Evolutionary conservation across 2,888 invertebrate genomes (phyloP).

Genomic region (Pammene fasciana): DNA sequence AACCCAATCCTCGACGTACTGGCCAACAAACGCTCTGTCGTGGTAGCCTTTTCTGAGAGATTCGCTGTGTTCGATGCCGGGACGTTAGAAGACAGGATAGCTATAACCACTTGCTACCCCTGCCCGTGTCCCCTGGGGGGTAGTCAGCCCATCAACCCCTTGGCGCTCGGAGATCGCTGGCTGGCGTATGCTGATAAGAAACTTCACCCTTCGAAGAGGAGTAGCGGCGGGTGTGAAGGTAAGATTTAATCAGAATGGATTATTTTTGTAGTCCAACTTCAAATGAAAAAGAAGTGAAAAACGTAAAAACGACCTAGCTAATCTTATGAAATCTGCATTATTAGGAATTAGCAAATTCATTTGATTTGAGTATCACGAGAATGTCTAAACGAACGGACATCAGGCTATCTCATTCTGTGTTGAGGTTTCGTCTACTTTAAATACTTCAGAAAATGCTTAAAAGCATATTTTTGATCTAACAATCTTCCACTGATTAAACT

Average conservation of each 20-base stretch:
- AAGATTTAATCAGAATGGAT: constrained; percentile 43
- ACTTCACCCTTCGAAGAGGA: constrained; percentile 89
- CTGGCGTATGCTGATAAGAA: constrained; percentile 94
- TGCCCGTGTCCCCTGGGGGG: constrained; percentile 89
- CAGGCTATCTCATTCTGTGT: too few species aligned
- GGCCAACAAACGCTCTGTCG: constrained; percentile 94
- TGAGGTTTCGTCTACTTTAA: too few species aligned
- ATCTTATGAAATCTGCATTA: too few species aligned
- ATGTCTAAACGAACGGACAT: too few species aligned
- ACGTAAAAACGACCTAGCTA: too few species aligned
- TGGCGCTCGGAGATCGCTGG: constrained; percentile 94
- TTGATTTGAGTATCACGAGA: too few species aligned
- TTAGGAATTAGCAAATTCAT: too few species aligned
- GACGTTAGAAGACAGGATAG: constrained; percentile 92
- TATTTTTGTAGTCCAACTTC: background rate
- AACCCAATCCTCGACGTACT: constrained; percentile 93
- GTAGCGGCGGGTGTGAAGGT: constrained; percentile 92
- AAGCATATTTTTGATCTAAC: too few species aligned
- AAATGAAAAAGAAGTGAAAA: background rate
- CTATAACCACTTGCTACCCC: constrained; percentile 94
- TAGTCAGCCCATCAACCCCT: constrained; percentile 85
- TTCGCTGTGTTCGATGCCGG: constrained; percentile 96
- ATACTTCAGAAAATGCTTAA: too few species aligned
- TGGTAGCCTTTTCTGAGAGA: constrained; percentile 94
- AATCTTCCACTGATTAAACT: too few species aligned